These are phyloP conservation scores for Cisticola juncidis DNA, from an alignment of 2,113 vertebrate genomes.

Conservation along the genomic window DNA sequence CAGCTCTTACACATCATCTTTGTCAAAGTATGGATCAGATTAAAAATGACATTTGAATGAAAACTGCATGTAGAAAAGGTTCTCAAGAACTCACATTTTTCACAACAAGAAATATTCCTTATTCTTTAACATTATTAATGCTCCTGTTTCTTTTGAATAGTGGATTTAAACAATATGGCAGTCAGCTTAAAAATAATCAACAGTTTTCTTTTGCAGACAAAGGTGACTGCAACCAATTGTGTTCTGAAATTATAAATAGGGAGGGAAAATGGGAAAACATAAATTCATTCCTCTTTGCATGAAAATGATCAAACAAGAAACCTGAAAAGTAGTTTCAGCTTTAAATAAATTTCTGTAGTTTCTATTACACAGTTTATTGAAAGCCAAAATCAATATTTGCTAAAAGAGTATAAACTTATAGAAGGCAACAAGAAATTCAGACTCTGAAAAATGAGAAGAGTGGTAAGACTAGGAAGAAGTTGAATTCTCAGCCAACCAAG, in stretches of 20 bases:
- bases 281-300: background rate
- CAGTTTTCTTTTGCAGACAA: background rate
- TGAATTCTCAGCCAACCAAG: background rate
- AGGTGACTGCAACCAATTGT: background rate
- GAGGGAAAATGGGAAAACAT: background rate
- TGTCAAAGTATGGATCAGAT: constrained; percentile 51
- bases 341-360: background rate
- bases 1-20: constrained; percentile 65
- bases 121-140: background rate
- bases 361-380: background rate
- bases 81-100: constrained; percentile 28
- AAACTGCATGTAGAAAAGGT: constrained; percentile 51
- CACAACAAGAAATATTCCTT: constrained; percentile 19
- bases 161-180: background rate
- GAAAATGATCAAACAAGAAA: background rate
- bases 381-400: background rate
- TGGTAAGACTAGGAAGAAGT: background rate
- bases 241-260: background rate
- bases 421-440: background rate
- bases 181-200: background rate
- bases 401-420: background rate
- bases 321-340: background rate
- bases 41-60: constrained; percentile 64
- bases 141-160: constrained; percentile 3
- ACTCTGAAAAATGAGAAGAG: background rate